Conservation (phyloP, 2,797 vertebrate genomes). For the Oryzias sinensis region DNA sequence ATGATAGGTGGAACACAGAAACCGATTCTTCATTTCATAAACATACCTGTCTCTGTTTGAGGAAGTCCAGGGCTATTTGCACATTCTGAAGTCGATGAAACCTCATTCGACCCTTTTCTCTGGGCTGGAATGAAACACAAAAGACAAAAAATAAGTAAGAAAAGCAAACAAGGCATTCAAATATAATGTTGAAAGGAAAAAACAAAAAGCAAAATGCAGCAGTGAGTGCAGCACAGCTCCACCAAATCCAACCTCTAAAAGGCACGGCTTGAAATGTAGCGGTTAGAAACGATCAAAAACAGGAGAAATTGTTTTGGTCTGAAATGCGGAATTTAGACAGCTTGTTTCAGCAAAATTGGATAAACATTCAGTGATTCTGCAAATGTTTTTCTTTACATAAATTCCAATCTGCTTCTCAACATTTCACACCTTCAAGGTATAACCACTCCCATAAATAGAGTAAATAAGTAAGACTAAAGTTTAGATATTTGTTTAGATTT, state of each 20-base stretch:
- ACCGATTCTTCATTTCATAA: neutral
- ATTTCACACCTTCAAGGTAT: too few relatives aligned
- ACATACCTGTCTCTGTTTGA: conserved; percentile 94
- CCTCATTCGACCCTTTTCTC: conserved; percentile 97
- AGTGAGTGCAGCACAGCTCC: conserved; percentile 33
- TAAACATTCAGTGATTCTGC: too few relatives aligned
- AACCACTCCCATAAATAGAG: too few relatives aligned
- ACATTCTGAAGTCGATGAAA: conserved; percentile 98
- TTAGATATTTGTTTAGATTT: too few relatives aligned
- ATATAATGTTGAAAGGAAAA: neutral
- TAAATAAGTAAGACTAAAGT: too few relatives aligned
- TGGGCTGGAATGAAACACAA: conserved; percentile 78
- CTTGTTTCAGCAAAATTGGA: too few relatives aligned
- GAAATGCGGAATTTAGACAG: too few relatives aligned
- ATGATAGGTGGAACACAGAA: too few relatives aligned
- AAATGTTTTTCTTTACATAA: too few relatives aligned
- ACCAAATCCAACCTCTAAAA: conserved; percentile 36
- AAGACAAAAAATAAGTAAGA: neutral
- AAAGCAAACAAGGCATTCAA: neutral
- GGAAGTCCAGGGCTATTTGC: conserved; percentile 97
- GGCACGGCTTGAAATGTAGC: conserved; percentile 51
- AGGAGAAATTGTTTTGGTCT: too few relatives aligned
- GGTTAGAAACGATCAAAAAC: conserved; percentile 20
- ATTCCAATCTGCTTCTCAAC: too few relatives aligned
- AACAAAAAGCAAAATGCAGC: conserved; percentile 33